These are phyloP conservation scores for Craniophora ligustri DNA, from an alignment of 2,888 invertebrate species.

Conservation along the genomic window DNA sequence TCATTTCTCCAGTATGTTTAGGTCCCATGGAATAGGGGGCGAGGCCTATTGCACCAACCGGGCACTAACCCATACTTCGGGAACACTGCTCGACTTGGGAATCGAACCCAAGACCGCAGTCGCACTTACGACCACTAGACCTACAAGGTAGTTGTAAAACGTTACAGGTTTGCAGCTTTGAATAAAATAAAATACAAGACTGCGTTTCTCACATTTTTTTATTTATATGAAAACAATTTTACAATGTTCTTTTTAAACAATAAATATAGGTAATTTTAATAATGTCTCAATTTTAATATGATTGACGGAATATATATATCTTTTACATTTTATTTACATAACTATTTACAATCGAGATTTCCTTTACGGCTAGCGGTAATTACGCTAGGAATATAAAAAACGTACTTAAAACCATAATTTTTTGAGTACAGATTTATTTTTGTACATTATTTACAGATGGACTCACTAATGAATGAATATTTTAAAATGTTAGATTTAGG, in stretches of 20 bases:
- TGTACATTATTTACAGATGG: slow-evolving; percentile 83
- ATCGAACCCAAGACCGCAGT: too few species aligned
- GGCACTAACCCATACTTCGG: too few species aligned
- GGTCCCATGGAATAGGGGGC: too few species aligned
- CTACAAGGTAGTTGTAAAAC: too few species aligned
- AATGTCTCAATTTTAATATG: slow-evolving; percentile 75
- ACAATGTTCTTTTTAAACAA: slow-evolving; percentile 84
- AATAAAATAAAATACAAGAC: slow-evolving; percentile 30
- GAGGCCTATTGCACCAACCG: too few species aligned
- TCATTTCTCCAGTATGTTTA: too few species aligned
- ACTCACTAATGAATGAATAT: slow-evolving; percentile 39
- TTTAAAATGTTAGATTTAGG: slow-evolving; percentile 23
- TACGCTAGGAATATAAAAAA: slow-evolving; percentile 74
- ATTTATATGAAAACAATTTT: slow-evolving; percentile 86
- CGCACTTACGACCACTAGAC: too few species aligned
- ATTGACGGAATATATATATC: slow-evolving; percentile 84
- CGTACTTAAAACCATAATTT: slow-evolving; percentile 66
- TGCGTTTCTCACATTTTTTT: slow-evolving; percentile 71
- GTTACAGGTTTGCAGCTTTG: too few species aligned
- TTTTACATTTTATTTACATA: slow-evolving; percentile 80
- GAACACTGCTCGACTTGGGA: too few species aligned
- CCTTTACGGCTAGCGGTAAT: slow-evolving; percentile 66
- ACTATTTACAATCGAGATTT: slow-evolving; percentile 76
- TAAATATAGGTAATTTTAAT: slow-evolving; percentile 81
- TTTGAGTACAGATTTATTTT: slow-evolving; percentile 62